Percentiles rank a stretch among this genome's conserved stretches.
phyloP scores from a whole-genome alignment of 2,113 vertebrate genomes.

The Ovis canadensis region DNA sequence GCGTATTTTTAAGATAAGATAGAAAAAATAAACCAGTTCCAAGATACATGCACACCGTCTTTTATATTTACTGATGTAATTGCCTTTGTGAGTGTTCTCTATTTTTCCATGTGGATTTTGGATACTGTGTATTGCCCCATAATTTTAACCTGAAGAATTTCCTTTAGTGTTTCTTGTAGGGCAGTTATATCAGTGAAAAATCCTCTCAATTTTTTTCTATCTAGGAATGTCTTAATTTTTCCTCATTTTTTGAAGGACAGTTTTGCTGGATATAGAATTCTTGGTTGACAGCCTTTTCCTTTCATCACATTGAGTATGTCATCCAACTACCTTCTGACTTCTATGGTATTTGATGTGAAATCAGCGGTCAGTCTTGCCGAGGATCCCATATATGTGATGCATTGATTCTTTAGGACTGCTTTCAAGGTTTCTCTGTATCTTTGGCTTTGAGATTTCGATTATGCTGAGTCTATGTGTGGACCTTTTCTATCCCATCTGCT shows the following conservation, averaged over 20 bases:
- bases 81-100: neutral
- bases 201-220: neutral
- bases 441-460: neutral
- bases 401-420: no score
- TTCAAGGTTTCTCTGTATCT: neutral
- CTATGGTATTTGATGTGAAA: neutral
- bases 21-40: neutral
- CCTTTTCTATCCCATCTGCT: neutral
- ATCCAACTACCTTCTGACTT: neutral
- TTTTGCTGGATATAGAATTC: neutral
- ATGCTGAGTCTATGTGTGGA: neutral
- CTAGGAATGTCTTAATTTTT: neutral
- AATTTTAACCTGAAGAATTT: neutral
- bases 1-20: neutral
- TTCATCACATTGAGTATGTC: fast-evolving
- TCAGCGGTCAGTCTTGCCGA: neutral
- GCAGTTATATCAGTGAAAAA: neutral
- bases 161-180: neutral
- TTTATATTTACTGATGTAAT: neutral
- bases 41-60: fast-evolving
- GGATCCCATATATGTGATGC: no score
- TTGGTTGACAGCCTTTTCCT: neutral
- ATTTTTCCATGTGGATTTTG: neutral
- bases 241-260: neutral
- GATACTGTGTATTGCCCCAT: neutral